These are phyloP conservation scores for Cordilura impudica DNA, from an alignment of 2,888 invertebrate species.

Conservation along the genomic window DNA sequence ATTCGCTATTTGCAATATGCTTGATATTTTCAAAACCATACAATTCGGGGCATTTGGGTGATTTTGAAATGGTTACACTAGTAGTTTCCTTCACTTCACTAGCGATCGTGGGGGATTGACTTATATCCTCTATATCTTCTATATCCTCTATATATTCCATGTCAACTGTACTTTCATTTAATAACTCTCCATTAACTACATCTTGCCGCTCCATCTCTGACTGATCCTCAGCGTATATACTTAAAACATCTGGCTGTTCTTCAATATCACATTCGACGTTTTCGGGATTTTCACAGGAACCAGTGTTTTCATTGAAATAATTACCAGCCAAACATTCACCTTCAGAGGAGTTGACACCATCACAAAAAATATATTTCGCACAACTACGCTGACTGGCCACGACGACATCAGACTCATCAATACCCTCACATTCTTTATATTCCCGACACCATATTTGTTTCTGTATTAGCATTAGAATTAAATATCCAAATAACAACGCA, in stretches of 20 bases:
- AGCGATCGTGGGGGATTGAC: not conserved
- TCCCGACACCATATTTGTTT: not conserved
- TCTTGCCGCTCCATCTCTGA: not conserved
- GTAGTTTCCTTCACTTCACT: not conserved
- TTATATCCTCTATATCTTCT: not conserved
- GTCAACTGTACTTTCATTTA: not conserved
- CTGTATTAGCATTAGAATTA: not conserved
- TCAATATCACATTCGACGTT: conserved; percentile 59
- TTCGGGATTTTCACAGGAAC: conserved; percentile 65
- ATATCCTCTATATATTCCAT: not conserved
- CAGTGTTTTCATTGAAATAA: conserved; percentile 65
- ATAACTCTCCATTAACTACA: not conserved
- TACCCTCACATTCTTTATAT: conserved; percentile 63
- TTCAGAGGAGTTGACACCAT: conserved; percentile 67
- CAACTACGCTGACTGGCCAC: conserved; percentile 67
- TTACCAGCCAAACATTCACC: conserved; percentile 68
- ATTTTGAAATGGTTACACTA: not conserved
- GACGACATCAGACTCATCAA: conserved; percentile 58
- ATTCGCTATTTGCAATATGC: conserved; percentile 66
- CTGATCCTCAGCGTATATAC: conserved; percentile 35
- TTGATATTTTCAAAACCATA: conserved; percentile 58
- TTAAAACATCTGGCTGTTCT: conserved; percentile 29
- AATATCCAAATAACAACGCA: not conserved
- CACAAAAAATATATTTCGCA: conserved; percentile 70
- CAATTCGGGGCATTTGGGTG: conserved; percentile 58